Evolutionary conservation across 2,113 vertebrate genomes (phyloP), one percentile per base, ranked within the genome.

Genomic region (Oryzias javanicus): DNA sequence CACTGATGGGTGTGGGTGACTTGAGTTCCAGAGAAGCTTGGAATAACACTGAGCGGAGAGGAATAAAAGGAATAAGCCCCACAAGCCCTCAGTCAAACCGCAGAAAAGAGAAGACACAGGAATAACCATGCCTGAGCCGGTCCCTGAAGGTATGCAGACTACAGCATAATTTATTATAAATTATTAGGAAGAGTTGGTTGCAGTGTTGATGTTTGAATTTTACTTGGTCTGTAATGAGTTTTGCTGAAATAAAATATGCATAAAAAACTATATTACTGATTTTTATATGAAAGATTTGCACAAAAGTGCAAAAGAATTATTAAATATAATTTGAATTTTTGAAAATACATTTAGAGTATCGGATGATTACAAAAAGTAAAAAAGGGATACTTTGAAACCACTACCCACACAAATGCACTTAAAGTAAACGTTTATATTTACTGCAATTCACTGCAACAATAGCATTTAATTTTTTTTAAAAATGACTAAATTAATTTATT

Each of bases 121-220:
- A 84, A 80, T 85, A 90, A 84, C 75, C 82, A 90, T 90, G 88
- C 81, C 86, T 51, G 83, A 79, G 73, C 82, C 82, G 19, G 83
- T 80, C 64, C 81, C 76, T 62, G 78, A 69, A 89, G 86, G 88
- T 90, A 89, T 79, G 85, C 75, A 71, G 18, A 81, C 55, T 50
- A 63, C 55, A 60, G 52, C 35, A 66, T 58, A 67, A 70, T 79
- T 70, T 20, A 72, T 58, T 71, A 45, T n/a, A 48, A 79, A 78
- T 74, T 72, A 72, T 57, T 60, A 41, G 70, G 35, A 35, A 64
- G 72, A 64, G 22, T 62, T 45, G 10, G 7, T 51, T 8, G 7
- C 16, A 44, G 5, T 53, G 22, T 44, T 68, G 49, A 62, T 53
- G 45, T 35, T 49, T 55, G 27, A 44, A 44, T 60, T 60, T 72